Evolutionary conservation across 2,888 invertebrate species (phyloP), one percentile per base, ranked within the genome.

Genomic region (Galeruca laticollis): DNA sequence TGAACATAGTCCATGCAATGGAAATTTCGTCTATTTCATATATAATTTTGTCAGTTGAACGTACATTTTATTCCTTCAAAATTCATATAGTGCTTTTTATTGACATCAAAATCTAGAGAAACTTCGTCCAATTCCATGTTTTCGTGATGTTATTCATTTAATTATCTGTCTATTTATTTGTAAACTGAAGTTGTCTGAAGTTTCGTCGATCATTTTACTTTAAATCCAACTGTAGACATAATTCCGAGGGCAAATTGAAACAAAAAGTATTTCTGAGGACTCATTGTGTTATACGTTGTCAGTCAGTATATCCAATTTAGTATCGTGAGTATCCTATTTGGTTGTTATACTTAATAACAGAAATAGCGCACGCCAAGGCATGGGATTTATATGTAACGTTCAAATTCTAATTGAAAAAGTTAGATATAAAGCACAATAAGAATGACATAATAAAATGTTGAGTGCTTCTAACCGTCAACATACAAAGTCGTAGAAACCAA

Each of bases 71-170:
- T 43, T 3, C 13, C 13, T 43, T 43, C n/a, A n/a, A 43, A 43
- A 43, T 15, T n/a, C n/a, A n/a, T 43, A 43, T n/a, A 43, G 13
- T 43, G 13, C 15, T n/a, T n/a, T 43, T 13, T n/a, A n/a, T 43
- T 43, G 43, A n/a, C n/a, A 43, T 13, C 43, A 15, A 43, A 43
- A 43, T 43, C 43, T n/a, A 13, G 43, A 43, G 43, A 43, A 43
- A 43, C 43, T 43, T 6, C 13, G 43, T 13, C 6, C 13, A 43
- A 43, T 43, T 43, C 4, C 43, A 43, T n/a, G 43, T 43, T 43
- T 43, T 43, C n/a, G 43, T 43, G 43, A 13, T 13, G 43, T 43
- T 43, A n/a, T 43, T 43, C n/a, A 43, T 43, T 43, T 43, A 43
- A 43, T 43, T 43, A n/a, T n/a, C 15, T 43, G 43, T 43, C n/a